Evolutionary conservation across 2,888 invertebrate species (phyloP).

Genomic region (Zaprionus obscuricornis): DNA sequence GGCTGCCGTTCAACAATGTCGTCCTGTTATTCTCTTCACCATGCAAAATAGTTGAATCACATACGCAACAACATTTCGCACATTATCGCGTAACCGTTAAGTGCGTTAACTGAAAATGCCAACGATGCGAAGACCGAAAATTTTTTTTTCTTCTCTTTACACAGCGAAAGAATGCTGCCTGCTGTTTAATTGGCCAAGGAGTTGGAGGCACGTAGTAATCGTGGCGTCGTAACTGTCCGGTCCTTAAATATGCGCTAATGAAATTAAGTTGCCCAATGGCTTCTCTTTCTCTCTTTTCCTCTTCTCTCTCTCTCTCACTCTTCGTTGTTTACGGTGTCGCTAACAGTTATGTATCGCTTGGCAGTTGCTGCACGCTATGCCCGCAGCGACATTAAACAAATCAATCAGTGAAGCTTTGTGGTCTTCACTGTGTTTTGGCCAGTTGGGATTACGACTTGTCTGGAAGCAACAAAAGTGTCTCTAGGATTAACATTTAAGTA

Average conservation of each 20-base stretch:
- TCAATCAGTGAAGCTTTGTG: slow-evolving; percentile 71
- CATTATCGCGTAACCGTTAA: slow-evolving; percentile 45
- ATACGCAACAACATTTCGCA: slow-evolving; percentile 51
- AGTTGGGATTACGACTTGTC: slow-evolving; percentile 42
- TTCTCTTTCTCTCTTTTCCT: no score
- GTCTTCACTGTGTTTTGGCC: slow-evolving; percentile 13
- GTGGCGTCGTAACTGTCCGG: slow-evolving; percentile 41
- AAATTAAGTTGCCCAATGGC: slow-evolving; percentile 65
- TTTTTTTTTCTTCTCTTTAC: slow-evolving; percentile 34
- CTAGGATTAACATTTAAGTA: slow-evolving; percentile 70
- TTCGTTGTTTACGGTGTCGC: slow-evolving; percentile 51
- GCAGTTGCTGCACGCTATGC: slow-evolving; percentile 13
- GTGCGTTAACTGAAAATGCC: slow-evolving; percentile 52
- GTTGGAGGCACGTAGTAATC: not conserved
- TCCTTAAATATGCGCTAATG: slow-evolving; percentile 69
- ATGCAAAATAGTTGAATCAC: slow-evolving; percentile 50
- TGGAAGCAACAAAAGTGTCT: slow-evolving; percentile 59
- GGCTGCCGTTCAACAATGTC: slow-evolving; percentile 66
- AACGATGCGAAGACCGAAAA: no score
- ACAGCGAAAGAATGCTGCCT: slow-evolving; percentile 43
- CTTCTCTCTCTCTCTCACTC: no score
- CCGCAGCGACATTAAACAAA: slow-evolving; percentile 71
- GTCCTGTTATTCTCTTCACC: slow-evolving; percentile 35
- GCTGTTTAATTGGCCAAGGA: slow-evolving; percentile 49
- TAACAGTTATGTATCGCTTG: slow-evolving; percentile 29